Evolutionary conservation across 2,113 vertebrate species (phyloP).

Genomic region (Trichechus manatus): DNA sequence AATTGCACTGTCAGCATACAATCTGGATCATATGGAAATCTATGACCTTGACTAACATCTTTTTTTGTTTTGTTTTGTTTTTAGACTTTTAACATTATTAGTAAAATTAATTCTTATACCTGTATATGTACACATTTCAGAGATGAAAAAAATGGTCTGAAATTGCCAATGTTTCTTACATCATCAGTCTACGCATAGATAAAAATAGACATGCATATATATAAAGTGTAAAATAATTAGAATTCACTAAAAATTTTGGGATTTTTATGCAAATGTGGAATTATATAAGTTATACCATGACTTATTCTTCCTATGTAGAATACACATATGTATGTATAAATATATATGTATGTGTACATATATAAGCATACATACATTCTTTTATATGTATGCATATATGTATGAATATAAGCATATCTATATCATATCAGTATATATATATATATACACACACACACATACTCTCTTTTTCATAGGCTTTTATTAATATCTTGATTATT

Average conservation of each 20-base stretch:
- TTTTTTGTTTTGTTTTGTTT: background rate
- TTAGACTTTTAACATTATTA: conserved; percentile 3
- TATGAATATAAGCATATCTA: background rate
- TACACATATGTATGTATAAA: background rate
- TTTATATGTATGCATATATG: fast-evolving
- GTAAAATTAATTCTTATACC: background rate
- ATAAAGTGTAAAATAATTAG: background rate
- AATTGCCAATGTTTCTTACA: background rate
- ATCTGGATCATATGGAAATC: background rate
- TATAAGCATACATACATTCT: background rate
- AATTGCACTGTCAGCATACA: background rate
- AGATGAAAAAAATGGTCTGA: background rate
- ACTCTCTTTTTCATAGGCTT: background rate
- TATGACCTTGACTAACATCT: background rate
- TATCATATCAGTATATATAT: too few species aligned
- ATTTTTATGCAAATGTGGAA: background rate
- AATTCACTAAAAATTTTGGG: background rate
- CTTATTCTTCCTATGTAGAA: background rate
- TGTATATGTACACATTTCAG: background rate
- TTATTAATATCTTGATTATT: background rate
- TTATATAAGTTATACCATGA: background rate
- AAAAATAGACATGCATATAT: background rate
- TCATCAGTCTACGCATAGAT: background rate
- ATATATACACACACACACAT: too few species aligned
- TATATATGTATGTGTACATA: background rate